Percentiles rank a stretch among this genome's conserved stretches.
These are phyloP conservation scores for Syrrhaptes paradoxus DNA, from an alignment of 2,113 vertebrate species.

Conservation along the genomic window DNA sequence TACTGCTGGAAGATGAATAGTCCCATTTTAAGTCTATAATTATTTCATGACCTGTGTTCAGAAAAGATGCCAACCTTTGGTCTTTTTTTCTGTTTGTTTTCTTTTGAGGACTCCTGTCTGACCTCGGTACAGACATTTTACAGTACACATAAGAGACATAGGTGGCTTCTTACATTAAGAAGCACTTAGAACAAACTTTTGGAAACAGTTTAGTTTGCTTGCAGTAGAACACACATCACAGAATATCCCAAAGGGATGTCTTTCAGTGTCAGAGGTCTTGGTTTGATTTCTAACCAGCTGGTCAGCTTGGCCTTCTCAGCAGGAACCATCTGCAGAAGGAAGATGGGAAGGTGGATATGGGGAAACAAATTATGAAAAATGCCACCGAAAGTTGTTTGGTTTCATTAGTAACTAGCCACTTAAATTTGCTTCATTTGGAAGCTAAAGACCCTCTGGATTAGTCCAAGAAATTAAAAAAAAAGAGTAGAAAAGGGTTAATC, in stretches of 20 bases:
- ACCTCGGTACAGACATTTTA: not conserved
- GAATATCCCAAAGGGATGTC: not conserved
- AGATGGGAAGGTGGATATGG: not conserved
- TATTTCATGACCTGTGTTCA: not conserved
- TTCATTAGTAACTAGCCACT: not conserved
- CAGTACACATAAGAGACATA: not conserved
- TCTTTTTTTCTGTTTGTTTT: not conserved
- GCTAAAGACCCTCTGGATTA: not conserved
- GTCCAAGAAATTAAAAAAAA: not conserved
- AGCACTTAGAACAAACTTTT: not conserved
- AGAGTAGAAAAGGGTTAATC: rapidly evolving
- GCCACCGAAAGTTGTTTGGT: not conserved
- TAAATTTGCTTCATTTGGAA: not conserved
- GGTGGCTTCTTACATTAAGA: not conserved
- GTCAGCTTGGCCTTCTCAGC: not conserved
- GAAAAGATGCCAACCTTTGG: not conserved
- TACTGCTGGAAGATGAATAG: not conserved
- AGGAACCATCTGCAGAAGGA: not conserved
- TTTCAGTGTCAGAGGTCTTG: not conserved
- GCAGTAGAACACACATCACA: not conserved
- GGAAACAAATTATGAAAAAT: not conserved
- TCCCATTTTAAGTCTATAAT: not conserved
- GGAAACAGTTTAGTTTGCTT: not conserved
- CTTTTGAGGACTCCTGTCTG: not conserved
- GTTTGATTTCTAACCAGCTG: not conserved